A percentile compares a stretch with the other conserved stretches of the same genome.
phyloP scores from a whole-genome alignment of 1,140 invertebrate genomes.

The Phymastichus coffea region DNA sequence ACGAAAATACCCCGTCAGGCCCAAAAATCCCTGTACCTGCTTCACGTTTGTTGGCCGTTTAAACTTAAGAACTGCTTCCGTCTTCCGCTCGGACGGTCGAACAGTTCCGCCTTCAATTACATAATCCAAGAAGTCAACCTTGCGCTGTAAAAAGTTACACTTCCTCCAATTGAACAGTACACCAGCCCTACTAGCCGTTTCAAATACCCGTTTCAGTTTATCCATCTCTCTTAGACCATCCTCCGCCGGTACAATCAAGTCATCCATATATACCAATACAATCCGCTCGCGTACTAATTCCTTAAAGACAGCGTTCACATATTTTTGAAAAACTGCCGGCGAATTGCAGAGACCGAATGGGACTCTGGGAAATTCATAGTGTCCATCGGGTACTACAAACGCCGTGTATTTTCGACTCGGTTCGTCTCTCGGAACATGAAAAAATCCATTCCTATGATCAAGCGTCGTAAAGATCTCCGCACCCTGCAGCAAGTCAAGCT shows the following conservation, averaged over 20 bases:
- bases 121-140: slow-evolving; percentile 16
- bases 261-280: slow-evolving; percentile 17
- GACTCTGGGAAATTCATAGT: slow-evolving; percentile 5
- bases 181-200: neutral
- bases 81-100: neutral
- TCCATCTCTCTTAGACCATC: neutral
- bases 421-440: slow-evolving; percentile 40
- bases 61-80: neutral
- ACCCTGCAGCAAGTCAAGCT: neutral
- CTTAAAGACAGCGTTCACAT: slow-evolving; percentile 6
- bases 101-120: neutral
- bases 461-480: slow-evolving; percentile 37
- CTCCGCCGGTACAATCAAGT: slow-evolving; percentile 1
- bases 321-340: slow-evolving; percentile 11
- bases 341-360: slow-evolving; percentile 12
- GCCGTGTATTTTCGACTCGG: slow-evolving; percentile 36
- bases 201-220: neutral
- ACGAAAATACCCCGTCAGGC: slow-evolving; percentile 15
- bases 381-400: slow-evolving; percentile 33
- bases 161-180: slow-evolving; percentile 20
- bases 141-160: neutral
- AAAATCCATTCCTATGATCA: slow-evolving; percentile 45
- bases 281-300: neutral
- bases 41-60: neutral
- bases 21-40: slow-evolving; percentile 14